Evolutionary conservation across 1,140 invertebrate genomes (phyloP), one percentile per base, ranked within the genome.

Genomic region (Dendroctonus ponderosae): DNA sequence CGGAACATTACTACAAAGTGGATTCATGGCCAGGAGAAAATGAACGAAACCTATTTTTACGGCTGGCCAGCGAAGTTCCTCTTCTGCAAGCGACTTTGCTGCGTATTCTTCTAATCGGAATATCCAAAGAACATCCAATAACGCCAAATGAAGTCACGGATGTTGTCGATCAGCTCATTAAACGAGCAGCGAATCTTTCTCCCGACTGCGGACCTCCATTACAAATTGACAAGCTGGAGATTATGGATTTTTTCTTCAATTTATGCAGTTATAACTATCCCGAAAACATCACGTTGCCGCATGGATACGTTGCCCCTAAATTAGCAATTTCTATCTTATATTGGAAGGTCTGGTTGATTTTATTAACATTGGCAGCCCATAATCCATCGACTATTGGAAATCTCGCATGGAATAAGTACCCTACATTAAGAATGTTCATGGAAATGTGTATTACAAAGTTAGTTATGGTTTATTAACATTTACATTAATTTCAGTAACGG

Each of bases 401-500:
- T 67, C 81, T 89, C 52, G 93, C 89, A 37, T 97, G 94, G 89
- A 87, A 91, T 72, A 89, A 89, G 67, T 98, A 97, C 82, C 93
- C 95, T n/a, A 97, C 91, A 52, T 82, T 98, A 54, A 85, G 92
- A 71, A 89, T 88, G 66, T 82, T 98, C 48, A 97, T 98, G 85
- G 95, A 99, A 83, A 96, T 96, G 90, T 96, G 94, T 73, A 98
- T 99, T 73, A 98, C 96, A 6, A 96, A 93, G 86, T 91, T 81
- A 81, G 82, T 71, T 42, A 39, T 78, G 46, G 50, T 46, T 46
- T 9, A 46, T 2, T 2, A 46, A 14, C 7, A 11, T 48, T 12
- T 46, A 46, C 8, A 11, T 46, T 46, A 46, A 11, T 46, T 46
- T 46, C 43, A 46, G 12, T 46, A 46, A 46, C 26, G 3, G 43